phyloP scores from a whole-genome alignment of 2,888 invertebrate genomes.

The Myathropa florea region DNA sequence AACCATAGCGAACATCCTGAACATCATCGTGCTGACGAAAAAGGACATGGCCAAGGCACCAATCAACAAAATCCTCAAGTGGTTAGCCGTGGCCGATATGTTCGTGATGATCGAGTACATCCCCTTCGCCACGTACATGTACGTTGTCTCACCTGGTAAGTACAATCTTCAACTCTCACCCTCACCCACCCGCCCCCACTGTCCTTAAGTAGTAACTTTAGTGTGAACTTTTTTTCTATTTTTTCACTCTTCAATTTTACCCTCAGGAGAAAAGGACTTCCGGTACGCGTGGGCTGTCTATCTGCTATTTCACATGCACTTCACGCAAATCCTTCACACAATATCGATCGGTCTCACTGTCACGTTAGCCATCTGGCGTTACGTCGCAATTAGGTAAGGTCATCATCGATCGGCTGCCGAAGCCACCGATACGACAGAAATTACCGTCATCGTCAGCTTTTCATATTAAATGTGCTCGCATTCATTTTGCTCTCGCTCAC shows the following conservation, averaged over 20 bases:
- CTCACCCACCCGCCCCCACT: neutral
- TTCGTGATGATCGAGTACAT: constrained; percentile 94
- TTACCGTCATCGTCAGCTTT: neutral
- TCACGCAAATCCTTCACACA: constrained; percentile 93
- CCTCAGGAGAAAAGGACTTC: constrained; percentile 92
- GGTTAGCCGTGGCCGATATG: constrained; percentile 93
- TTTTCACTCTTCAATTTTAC: constrained; percentile 23
- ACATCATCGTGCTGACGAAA: constrained; percentile 92
- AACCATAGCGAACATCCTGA: constrained; percentile 91
- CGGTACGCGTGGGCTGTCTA: constrained; percentile 91
- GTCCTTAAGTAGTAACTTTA: constrained; percentile 31
- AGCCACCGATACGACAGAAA: neutral
- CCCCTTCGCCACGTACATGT: constrained; percentile 87
- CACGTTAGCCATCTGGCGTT: constrained; percentile 95
- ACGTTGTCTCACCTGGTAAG: constrained; percentile 84
- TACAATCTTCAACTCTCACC: neutral
- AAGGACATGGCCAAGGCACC: constrained; percentile 91
- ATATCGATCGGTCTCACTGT: constrained; percentile 96
- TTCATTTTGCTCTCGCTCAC: constrained; percentile 10
- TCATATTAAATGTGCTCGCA: neutral
- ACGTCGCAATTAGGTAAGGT: constrained; percentile 90
- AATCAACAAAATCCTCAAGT: constrained; percentile 91
- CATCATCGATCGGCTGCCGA: neutral
- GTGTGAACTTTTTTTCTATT: constrained; percentile 32
- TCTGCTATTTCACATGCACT: constrained; percentile 93